A percentile compares a stretch with the other conserved stretches of the same genome.
Evolutionary conservation across 2,888 invertebrate genomes (phyloP).

Genomic region (Alviniconcha strummeri): DNA sequence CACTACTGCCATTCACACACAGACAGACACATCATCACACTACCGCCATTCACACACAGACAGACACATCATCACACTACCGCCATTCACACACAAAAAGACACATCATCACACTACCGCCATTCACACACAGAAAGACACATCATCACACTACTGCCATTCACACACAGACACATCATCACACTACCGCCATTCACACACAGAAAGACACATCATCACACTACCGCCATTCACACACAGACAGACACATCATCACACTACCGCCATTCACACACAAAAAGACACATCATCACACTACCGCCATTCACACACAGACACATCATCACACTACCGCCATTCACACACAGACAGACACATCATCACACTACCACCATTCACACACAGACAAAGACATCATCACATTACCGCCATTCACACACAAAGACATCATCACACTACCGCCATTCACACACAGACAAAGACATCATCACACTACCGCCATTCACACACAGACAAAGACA

Average conservation of each 20-base stretch:
- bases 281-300: not conserved
- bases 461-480: too few relatives aligned
- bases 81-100: not conserved
- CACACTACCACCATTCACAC: not conserved
- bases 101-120: too few relatives aligned
- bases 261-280: not conserved
- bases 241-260: not conserved
- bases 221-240: not conserved
- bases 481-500: conserved; percentile 2
- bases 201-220: not conserved
- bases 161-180: not conserved
- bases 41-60: too few relatives aligned
- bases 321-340: not conserved
- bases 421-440: too few relatives aligned
- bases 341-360: not conserved
- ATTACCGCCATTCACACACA: too few relatives aligned
- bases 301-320: not conserved
- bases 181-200: not conserved
- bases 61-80: not conserved
- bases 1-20: too few relatives aligned
- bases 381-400: too few relatives aligned
- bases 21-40: too few relatives aligned
- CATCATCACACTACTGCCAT: too few relatives aligned
- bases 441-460: too few relatives aligned
- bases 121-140: too few relatives aligned